phyloP scores from a whole-genome alignment of 2,888 invertebrate genomes.

The Neelides folsomi region DNA sequence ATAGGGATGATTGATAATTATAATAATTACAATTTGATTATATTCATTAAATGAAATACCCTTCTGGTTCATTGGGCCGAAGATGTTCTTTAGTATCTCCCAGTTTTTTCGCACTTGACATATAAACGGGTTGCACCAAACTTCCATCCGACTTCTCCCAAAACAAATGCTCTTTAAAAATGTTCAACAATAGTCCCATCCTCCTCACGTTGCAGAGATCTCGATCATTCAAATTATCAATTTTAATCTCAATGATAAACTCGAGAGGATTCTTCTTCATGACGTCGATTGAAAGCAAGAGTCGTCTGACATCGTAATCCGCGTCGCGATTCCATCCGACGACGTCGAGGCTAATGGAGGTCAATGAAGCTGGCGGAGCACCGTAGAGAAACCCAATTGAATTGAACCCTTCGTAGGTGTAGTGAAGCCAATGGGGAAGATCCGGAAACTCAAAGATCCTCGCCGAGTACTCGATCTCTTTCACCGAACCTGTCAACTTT shows the following conservation, averaged over 20 bases:
- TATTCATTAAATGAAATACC: too few species aligned
- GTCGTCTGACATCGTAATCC: slow-evolving; percentile 21
- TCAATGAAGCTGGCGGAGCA: slow-evolving; percentile 24
- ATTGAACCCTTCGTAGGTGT: slow-evolving; percentile 57
- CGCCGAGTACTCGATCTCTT: slow-evolving; percentile 28
- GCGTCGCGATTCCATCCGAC: slow-evolving; percentile 29
- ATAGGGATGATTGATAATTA: too few species aligned
- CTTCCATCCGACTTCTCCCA: slow-evolving; percentile 24
- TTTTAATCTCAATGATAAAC: slow-evolving; percentile 70
- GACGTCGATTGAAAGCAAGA: slow-evolving; percentile 25
- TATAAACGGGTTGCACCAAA: slow-evolving; percentile 58
- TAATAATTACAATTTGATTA: too few species aligned
- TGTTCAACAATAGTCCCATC: slow-evolving; percentile 59
- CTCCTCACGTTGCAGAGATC: slow-evolving; percentile 63
- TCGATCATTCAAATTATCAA: slow-evolving; percentile 77
- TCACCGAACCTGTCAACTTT: slow-evolving; percentile 20
- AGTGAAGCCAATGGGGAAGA: slow-evolving; percentile 72
- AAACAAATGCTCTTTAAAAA: slow-evolving; percentile 51
- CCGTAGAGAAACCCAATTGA: slow-evolving; percentile 67
- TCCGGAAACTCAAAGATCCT: slow-evolving; percentile 54
- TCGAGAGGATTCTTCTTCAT: slow-evolving; percentile 43
- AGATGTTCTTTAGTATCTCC: slow-evolving; percentile 64
- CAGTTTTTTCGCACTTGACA: slow-evolving; percentile 69
- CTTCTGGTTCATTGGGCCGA: slow-evolving; percentile 71
- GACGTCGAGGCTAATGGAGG: slow-evolving; percentile 22